Conservation (phyloP, 1,140 invertebrate genomes). For the Cotesia typhae region DNA sequence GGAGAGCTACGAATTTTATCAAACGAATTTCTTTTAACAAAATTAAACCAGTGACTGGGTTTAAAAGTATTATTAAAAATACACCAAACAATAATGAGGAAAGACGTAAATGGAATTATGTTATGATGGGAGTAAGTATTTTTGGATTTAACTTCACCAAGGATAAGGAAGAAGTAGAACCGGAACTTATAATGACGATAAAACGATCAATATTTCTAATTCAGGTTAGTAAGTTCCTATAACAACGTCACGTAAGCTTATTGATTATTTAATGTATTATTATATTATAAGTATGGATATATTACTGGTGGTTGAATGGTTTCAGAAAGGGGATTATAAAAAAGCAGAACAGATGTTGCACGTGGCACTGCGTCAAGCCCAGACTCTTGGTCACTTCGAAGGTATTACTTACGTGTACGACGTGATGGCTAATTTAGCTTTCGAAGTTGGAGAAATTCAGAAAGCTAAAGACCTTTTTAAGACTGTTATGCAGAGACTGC, state of each 20-base stretch:
- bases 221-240: slow-evolving; percentile 54
- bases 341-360: slow-evolving; percentile 88
- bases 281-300: slow-evolving; percentile 1
- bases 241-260: neutral
- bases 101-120: too few relatives aligned
- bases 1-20: neutral
- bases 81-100: too few relatives aligned
- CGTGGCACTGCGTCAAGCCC: slow-evolving; percentile 82
- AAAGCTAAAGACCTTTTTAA: slow-evolving; percentile 88
- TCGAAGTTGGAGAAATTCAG: slow-evolving; percentile 76
- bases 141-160: slow-evolving; percentile 56
- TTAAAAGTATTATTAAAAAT: too few relatives aligned
- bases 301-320: neutral
- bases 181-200: slow-evolving; percentile 76
- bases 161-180: slow-evolving; percentile 70
- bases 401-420: slow-evolving; percentile 90
- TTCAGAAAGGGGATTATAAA: slow-evolving; percentile 77
- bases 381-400: slow-evolving; percentile 77
- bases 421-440: slow-evolving; percentile 88
- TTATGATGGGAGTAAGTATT: slow-evolving; percentile 46
- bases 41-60: neutral
- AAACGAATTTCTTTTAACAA: neutral
- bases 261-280: neutral
- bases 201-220: slow-evolving; percentile 78
- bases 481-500: slow-evolving; percentile 79